A percentile compares a stretch with the other conserved stretches of the same genome.
These are phyloP conservation scores for Lampropteryx suffumata DNA, from an alignment of 2,888 invertebrate species.

Conservation along the genomic window DNA sequence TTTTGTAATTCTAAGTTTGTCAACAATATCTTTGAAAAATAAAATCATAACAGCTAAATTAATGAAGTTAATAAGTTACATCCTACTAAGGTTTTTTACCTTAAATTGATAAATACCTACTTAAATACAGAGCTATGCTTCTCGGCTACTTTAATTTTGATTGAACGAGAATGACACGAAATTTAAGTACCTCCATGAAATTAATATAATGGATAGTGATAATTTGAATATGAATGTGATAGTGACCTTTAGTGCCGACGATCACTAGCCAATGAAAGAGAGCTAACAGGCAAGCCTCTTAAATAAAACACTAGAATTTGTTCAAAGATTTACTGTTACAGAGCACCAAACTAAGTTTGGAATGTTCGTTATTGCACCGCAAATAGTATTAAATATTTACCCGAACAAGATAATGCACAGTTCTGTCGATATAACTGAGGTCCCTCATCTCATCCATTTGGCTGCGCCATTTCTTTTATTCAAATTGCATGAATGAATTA, in stretches of 20 bases:
- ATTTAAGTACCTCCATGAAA: constrained; percentile 44
- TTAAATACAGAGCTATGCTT: constrained; percentile 57
- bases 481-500: too few relatives aligned
- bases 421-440: too few relatives aligned
- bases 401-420: too few relatives aligned
- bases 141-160: constrained; percentile 36
- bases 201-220: constrained; percentile 11
- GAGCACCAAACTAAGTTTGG: constrained; percentile 81
- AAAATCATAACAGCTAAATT: constrained; percentile 57
- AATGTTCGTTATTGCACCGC: constrained; percentile 81
- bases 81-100: constrained; percentile 50
- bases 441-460: too few relatives aligned
- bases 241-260: constrained; percentile 70
- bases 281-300: constrained; percentile 55
- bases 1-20: constrained; percentile 46
- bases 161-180: constrained; percentile 29
- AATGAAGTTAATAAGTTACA: constrained; percentile 64
- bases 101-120: constrained; percentile 51
- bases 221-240: constrained; percentile 49
- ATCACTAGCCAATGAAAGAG: constrained; percentile 43
- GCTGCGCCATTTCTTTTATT: too few relatives aligned
- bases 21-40: constrained; percentile 42
- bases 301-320: constrained; percentile 69
- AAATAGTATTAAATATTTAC: constrained; percentile 62
- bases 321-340: constrained; percentile 76